Conservation (phyloP, 2,888 invertebrate species). For the Phasia obesa region DNA sequence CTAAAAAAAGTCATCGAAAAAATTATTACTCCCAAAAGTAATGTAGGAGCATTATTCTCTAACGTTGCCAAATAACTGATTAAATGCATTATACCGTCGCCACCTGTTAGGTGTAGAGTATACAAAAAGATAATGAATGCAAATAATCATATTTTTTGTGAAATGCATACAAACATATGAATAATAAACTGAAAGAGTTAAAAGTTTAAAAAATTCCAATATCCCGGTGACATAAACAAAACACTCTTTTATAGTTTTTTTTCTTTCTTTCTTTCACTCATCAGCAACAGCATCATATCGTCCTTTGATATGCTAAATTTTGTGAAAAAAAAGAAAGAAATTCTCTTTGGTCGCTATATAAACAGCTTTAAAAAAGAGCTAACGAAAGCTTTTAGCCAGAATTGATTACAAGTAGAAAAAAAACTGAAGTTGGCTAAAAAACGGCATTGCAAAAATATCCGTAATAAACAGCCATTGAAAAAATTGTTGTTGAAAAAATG, state of each 20-base stretch:
- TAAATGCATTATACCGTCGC: too few species aligned
- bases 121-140: slow-evolving; percentile 6
- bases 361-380: slow-evolving; percentile 29
- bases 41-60: too few species aligned
- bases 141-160: slow-evolving; percentile 51
- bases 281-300: slow-evolving; percentile 20
- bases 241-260: slow-evolving; percentile 15
- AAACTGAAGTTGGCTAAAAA: slow-evolving; percentile 28
- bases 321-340: not conserved
- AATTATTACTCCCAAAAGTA: too few species aligned
- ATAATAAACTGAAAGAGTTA: slow-evolving; percentile 37
- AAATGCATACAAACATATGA: slow-evolving; percentile 26
- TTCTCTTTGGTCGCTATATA: slow-evolving; percentile 18
- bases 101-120: not conserved
- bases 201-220: slow-evolving; percentile 39
- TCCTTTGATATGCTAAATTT: slow-evolving; percentile 63
- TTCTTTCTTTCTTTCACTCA: not conserved
- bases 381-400: slow-evolving; percentile 61
- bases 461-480: not conserved
- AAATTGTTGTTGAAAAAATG: slow-evolving; percentile 48
- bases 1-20: too few species aligned
- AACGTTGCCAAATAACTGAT: too few species aligned
- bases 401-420: slow-evolving; percentile 31
- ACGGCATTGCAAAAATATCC: slow-evolving; percentile 16
- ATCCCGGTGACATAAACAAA: slow-evolving; percentile 54